Conservation (phyloP, 1,140 invertebrate genomes). For the Mya arenaria region DNA sequence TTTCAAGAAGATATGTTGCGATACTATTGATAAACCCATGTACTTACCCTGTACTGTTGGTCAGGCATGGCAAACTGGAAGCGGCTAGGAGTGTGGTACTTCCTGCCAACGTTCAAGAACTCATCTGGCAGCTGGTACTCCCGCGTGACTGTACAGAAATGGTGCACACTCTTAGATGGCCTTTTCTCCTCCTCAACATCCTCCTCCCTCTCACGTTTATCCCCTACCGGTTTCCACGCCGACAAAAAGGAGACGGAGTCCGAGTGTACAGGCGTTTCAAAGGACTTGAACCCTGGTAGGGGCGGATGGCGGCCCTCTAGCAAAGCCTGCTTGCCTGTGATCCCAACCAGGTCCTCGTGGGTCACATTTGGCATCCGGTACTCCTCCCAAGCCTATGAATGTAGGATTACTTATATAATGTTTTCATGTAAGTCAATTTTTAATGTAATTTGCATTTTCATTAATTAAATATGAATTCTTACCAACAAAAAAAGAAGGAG, state of each 20-base stretch:
- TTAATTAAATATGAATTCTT: no score
- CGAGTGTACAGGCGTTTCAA: conserved; percentile 36
- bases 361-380: conserved; percentile 65
- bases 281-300: conserved; percentile 34
- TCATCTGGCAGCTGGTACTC: conserved; percentile 71
- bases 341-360: conserved; percentile 69
- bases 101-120: conserved; percentile 67
- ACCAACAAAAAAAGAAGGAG: no score
- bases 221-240: conserved; percentile 62
- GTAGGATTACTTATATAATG: no score
- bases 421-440: no score
- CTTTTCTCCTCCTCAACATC: conserved; percentile 11
- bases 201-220: conserved; percentile 37
- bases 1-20: no score
- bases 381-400: conserved; percentile 68
- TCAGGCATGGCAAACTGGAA: conserved; percentile 63
- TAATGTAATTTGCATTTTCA: no score
- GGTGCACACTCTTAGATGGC: conserved; percentile 68
- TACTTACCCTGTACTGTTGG: conserved; percentile 66
- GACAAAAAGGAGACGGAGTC: conserved; percentile 67
- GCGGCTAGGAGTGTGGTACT: conserved; percentile 69
- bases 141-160: conserved; percentile 72
- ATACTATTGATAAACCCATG: no score
- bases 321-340: conserved; percentile 59
- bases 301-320: conserved; percentile 57